These are phyloP conservation scores for Volucella inanis DNA, from an alignment of 2,888 invertebrate genomes.

Conservation along the genomic window DNA sequence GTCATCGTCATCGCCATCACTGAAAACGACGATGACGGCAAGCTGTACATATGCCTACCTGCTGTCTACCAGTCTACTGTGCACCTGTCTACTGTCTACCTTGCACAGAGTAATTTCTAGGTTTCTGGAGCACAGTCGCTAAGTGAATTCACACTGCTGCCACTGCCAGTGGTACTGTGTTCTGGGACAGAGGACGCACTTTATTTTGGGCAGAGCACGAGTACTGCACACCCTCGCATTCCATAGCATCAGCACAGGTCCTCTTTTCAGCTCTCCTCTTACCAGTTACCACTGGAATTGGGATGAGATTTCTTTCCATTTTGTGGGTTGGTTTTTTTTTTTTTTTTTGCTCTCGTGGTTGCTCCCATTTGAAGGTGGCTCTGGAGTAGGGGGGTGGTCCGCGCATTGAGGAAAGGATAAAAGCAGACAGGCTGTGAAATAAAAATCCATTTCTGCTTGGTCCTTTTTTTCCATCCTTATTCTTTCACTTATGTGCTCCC, in stretches of 20 bases:
- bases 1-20: constrained; percentile 68
- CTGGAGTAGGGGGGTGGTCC: constrained; percentile 58
- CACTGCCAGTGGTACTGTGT: constrained; percentile 41
- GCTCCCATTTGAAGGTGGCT: constrained; percentile 33
- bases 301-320: constrained; percentile 71
- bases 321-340: constrained; percentile 34
- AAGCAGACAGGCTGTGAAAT: constrained; percentile 71
- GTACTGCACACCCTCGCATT: constrained; percentile 49
- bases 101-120: constrained; percentile 53
- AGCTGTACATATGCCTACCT: constrained; percentile 63
- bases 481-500: constrained; percentile 66
- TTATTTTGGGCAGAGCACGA: constrained; percentile 67
- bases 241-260: constrained; percentile 29
- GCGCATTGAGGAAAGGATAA: constrained; percentile 71
- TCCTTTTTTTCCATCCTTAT: constrained; percentile 58
- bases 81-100: constrained; percentile 34
- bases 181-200: constrained; percentile 62
- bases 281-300: constrained; percentile 4
- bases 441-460: constrained; percentile 49
- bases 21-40: constrained; percentile 42
- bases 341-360: constrained; percentile 45
- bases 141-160: constrained; percentile 62
- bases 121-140: constrained; percentile 73
- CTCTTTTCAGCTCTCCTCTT: constrained; percentile 34
- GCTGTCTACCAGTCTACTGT: constrained; percentile 27